Base-by-base conservation (phyloP, 2,888 invertebrate species). In the Apotomis turbidana region DNA sequence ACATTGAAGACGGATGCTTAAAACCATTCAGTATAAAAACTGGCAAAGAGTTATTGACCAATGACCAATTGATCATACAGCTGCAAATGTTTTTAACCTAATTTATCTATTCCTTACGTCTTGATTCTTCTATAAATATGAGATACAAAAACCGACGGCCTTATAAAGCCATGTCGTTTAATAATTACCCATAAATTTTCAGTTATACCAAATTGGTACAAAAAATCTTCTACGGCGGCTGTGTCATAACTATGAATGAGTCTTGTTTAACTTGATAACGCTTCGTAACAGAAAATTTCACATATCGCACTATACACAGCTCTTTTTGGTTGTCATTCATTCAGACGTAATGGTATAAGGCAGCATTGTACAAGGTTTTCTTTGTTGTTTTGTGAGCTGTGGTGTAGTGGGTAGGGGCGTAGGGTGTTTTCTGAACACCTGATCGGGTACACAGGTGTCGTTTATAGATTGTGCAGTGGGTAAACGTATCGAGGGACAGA, bases 401-500 rank as follows among this genome's bases (percentile, higher is more conserved):
- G 46, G 73, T 75, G 63, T 15, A 15, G 46, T 54, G 61, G 68
- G 58, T 58, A 46, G 62, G 70, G 74, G 78, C 76, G 76, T 75
- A 78, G 78, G 78, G 79, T 76, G 77, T 71, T 74, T 79, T 79
- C 73, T 62, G 79, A 80, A 85, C 87, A 88, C 87, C 87, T 87
- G 87, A 87, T 83, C 85, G 79, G 71, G 75, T 79, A 68, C 85
- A 88, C 87, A 88, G 87, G 87, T 87, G 87, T 79, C 77, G 68
- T 73, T 77, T 79, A 59, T 68, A 60, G 68, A 73, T 41, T 76
- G 68, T 70, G 80, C 78, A 80, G 69, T 76, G 71, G 76, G 76
- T 78, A 76, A 74, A 69, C 72, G 71, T 78, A 74, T 77, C 75
- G 55, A 13, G 4, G 46, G 79, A 83, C 79, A 70, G 41, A 62